Evolutionary conservation across 2,113 vertebrate genomes (phyloP), one percentile per base, ranked within the genome.

Genomic region (Tenrec ecaudatus): DNA sequence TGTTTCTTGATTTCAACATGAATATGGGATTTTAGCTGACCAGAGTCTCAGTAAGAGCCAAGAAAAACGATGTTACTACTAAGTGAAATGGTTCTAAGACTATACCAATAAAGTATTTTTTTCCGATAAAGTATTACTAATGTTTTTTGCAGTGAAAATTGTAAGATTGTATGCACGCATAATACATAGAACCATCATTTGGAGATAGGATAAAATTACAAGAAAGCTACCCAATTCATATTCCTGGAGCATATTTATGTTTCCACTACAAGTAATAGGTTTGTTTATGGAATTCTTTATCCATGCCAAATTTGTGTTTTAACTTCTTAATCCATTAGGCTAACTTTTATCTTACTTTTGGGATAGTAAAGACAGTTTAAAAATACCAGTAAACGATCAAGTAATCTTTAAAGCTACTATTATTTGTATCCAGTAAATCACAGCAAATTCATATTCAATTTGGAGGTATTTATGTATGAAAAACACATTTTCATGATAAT

Each of bases 401-500:
- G n/a, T 58, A 89, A 86, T 93, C 19, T 92, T 92, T 86, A 95
- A 88, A 92, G 60, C 19, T 86, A 82, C 19, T 79, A 10, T 11
- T 19, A 80, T 0, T 73, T 86, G 27, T 94, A 77, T 81, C 36
- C 29, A 81, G 68, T 40, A 88, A 94, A 66, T 73, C 43, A 53
- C 47, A 53, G 47, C 47, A 23, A 75, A 66, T 25, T 79, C 79
- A 15, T 73, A n/a, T 68, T 84, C 47, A 92, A 76, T 84, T 81
- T 92, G 38, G 11, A 89, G 1, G 9, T 73, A 31, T 86, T 82
- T 57, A 64, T 62, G 15, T 20, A 68, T 71, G 11, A 53, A 53
- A 53, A 47, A 80, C 92, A 81, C 80, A 75, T 89, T 91, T 73
- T 64, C 40, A 93, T 27, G 94, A 60, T 75, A 85, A 79, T 75